A percentile compares a stretch with the other conserved stretches of the same genome.
phyloP scores from a whole-genome alignment of 2,113 vertebrate genomes.

The Paradoxurus hermaphroditus region DNA sequence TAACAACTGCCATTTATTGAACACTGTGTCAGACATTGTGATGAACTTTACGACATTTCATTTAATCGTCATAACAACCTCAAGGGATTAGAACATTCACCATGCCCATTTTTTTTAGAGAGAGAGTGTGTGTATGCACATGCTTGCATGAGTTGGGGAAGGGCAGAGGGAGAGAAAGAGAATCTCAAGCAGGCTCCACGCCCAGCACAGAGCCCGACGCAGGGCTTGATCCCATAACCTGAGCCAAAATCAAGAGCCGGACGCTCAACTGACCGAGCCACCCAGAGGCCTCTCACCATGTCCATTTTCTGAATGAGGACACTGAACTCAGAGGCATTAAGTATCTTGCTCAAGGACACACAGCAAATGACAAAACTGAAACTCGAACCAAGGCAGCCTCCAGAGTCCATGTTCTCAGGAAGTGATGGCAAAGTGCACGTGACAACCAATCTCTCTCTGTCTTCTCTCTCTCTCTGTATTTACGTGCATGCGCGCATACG shows the following conservation, averaged over 20 bases:
- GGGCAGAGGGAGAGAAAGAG: no score
- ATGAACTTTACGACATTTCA: background rate
- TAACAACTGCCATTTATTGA: background rate
- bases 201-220: no score
- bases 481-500: fast-evolving
- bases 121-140: no score
- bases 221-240: no score
- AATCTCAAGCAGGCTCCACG: no score
- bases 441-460: background rate
- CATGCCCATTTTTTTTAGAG: no score
- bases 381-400: background rate
- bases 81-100: background rate
- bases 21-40: background rate
- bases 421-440: background rate
- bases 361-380: background rate
- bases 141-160: no score
- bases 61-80: background rate
- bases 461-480: background rate
- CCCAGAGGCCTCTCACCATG: background rate
- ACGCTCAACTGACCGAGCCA: no score
- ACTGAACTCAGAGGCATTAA: background rate
- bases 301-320: background rate
- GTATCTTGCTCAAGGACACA: background rate
- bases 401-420: background rate
- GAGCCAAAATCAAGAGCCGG: no score